Conservation (phyloP, 2,888 invertebrate genomes). For the Epinotia nisella region DNA sequence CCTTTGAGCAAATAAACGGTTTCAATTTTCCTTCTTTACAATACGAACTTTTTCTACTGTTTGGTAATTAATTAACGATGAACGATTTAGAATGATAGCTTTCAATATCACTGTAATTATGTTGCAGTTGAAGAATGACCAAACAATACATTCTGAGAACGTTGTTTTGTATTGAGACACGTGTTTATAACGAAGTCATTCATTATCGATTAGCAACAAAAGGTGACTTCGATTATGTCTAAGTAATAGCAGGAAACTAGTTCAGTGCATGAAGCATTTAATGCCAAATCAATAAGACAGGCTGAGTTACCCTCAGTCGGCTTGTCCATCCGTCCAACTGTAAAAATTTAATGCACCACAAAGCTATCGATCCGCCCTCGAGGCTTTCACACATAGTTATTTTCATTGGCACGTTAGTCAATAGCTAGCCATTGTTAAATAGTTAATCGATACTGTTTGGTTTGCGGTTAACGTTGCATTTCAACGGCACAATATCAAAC, state of each 20-base stretch:
- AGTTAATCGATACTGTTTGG: background rate
- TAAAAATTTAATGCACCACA: slow-evolving; percentile 68
- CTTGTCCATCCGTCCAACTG: slow-evolving; percentile 58
- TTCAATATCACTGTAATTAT: no score
- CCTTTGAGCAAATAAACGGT: slow-evolving; percentile 43
- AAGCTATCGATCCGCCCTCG: slow-evolving; percentile 59
- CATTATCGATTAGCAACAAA: background rate
- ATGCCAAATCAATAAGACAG: slow-evolving; percentile 65
- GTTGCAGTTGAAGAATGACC: no score
- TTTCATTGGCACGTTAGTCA: slow-evolving; percentile 34
- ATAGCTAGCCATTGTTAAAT: background rate
- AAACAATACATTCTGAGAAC: background rate
- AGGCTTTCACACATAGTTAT: slow-evolving; percentile 49
- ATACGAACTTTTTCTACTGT: slow-evolving; percentile 22
- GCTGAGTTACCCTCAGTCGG: slow-evolving; percentile 48
- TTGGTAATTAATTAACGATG: slow-evolving; percentile 16
- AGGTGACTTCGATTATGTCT: background rate
- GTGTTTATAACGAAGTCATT: background rate
- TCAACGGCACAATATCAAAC: background rate
- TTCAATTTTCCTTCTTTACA: slow-evolving; percentile 35
- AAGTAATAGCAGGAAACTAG: slow-evolving; percentile 12
- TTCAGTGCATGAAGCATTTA: slow-evolving; percentile 45
- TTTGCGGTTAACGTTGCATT: background rate
- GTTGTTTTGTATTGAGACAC: background rate
- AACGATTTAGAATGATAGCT: background rate